Evolutionary conservation across 2,888 invertebrate species (phyloP), one percentile per base, ranked within the genome.

Genomic region (Ichneumon xanthorius): DNA sequence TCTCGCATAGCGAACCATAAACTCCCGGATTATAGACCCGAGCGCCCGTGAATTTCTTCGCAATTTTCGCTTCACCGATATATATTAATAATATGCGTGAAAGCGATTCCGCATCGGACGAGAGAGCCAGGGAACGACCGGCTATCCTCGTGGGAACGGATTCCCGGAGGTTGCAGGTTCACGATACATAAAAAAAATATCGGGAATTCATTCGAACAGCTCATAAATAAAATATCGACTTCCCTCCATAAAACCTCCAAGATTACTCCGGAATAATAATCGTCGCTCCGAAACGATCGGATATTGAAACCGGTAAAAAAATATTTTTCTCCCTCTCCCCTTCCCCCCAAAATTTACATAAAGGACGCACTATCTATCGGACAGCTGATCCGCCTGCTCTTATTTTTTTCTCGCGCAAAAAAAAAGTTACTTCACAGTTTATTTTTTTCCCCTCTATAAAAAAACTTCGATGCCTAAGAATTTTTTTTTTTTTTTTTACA

Each of bases 61-160:
- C 53, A 65, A 40, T 9, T 58, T 53, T 33, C 9, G 4, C 71
- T 2, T 33, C 53, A 9, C 61, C 9, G 7, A 37, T 37, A 37
- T 37, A 22, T 75, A 76, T 70, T 61, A 53, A 81, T 81, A 22
- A 3, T 40, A 70, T 61, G 76, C 48, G 76, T 63, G 67, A 71
- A 77, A 76, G 53, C 48, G 30, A 48, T 80, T 73, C 58, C 65
- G 65, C 48, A 19, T 67, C 22, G 53, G 33, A 58, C 55, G 45
- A 55, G 73, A 65, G 65, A 72, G 40, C 45, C 9, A 19, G n/a
- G 11, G n/a, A 19, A 71, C 19, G 72, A 80, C 53, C 50, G 14
- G 71, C 45, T 80, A 33, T 65, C 37, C 16, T 30, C 50, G 63
- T 63, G 53, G 37, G 55, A 63, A 48, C 63, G 26, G 65, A 55